Conservation (phyloP, 2,888 invertebrate genomes). For the Eupithecia vulgata region DNA sequence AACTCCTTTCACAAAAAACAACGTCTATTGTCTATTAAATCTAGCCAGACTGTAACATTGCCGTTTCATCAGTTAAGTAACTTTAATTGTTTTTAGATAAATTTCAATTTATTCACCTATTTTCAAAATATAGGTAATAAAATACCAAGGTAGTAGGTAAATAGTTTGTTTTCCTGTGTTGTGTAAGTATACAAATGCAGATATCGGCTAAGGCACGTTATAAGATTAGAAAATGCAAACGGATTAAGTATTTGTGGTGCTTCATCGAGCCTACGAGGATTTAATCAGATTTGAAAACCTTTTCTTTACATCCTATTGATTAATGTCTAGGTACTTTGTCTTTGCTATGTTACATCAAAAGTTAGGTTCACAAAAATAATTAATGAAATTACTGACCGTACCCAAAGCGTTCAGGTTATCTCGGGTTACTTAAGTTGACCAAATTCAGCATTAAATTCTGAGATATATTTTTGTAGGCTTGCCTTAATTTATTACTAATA, state of each 20-base stretch:
- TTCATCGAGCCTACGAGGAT: conserved; percentile 69
- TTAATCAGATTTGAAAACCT: conserved; percentile 66
- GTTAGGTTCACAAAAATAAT: background rate
- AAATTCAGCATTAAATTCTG: conserved; percentile 3
- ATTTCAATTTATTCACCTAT: background rate
- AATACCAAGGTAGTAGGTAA: too few relatives aligned
- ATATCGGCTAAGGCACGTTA: conserved; percentile 76
- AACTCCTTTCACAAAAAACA: conserved; percentile 22
- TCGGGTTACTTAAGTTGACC: background rate
- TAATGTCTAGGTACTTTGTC: background rate
- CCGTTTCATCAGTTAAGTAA: background rate
- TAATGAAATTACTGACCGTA: background rate
- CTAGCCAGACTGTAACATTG: background rate
- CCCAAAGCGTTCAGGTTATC: background rate
- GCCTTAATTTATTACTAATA: too few relatives aligned
- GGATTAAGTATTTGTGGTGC: conserved; percentile 80
- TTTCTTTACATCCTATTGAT: conserved; percentile 46
- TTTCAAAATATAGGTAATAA: background rate
- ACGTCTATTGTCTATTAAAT: conserved; percentile 11
- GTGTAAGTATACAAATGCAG: conserved; percentile 32
- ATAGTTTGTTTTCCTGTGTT: background rate
- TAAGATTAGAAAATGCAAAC: conserved; percentile 82
- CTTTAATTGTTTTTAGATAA: background rate
- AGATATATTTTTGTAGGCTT: background rate
- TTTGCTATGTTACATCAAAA: background rate